Evolutionary conservation across 1,140 invertebrate genomes (phyloP).

Genomic region (Zaprionus tsacasi): DNA sequence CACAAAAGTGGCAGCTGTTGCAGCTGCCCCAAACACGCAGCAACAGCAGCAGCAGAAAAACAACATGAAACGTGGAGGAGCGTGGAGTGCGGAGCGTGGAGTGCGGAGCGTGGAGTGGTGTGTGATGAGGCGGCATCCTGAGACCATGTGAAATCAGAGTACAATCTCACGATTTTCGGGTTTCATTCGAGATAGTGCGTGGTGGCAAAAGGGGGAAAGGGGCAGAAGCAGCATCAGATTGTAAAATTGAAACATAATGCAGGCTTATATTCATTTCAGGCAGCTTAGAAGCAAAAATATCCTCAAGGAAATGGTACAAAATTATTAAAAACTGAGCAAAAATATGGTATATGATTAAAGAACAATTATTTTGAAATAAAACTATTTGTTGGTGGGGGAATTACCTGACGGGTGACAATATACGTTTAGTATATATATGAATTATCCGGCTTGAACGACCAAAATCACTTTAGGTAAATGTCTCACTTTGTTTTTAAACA

Average conservation of each 20-base stretch:
- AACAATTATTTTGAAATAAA: too few species aligned
- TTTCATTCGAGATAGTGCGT: neutral
- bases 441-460: too few species aligned
- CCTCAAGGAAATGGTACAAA: too few species aligned
- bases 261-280: neutral
- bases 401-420: too few species aligned
- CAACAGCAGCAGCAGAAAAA: slow-evolving; percentile 12
- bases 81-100: too few species aligned
- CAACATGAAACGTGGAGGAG: neutral
- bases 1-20: slow-evolving; percentile 63
- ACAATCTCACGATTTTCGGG: neutral
- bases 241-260: neutral
- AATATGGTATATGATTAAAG: too few species aligned
- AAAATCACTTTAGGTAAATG: too few species aligned
- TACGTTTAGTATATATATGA: too few species aligned
- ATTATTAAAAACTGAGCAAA: too few species aligned
- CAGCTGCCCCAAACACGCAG: slow-evolving; percentile 55
- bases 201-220: neutral
- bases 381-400: too few species aligned
- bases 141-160: slow-evolving; percentile 15
- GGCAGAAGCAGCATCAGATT: neutral
- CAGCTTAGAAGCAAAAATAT: neutral
- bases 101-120: neutral
- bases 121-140: neutral
- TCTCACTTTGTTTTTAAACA: too few species aligned